phyloP scores from a whole-genome alignment of 2,113 vertebrate species.

The Casuarius casuarius region DNA sequence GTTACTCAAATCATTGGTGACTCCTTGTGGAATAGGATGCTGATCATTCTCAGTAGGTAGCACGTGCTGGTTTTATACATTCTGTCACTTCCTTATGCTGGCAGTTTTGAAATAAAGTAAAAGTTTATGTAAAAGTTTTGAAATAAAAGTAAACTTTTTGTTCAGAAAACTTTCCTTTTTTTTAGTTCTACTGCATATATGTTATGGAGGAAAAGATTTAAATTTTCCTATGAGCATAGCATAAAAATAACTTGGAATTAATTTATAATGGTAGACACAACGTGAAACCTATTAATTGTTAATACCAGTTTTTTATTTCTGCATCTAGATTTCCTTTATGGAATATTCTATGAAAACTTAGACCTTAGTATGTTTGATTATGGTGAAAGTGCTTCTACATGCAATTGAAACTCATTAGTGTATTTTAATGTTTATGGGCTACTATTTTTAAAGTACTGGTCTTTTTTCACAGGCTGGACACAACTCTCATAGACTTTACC shows the following conservation, averaged over 20 bases:
- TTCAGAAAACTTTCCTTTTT: not conserved
- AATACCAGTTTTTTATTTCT: not conserved
- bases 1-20: not conserved
- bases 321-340: fast-evolving
- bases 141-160: not conserved
- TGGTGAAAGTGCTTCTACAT: not conserved
- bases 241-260: not conserved
- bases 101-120: not conserved
- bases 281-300: not conserved
- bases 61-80: not conserved
- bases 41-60: not conserved
- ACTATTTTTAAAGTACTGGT: not conserved
- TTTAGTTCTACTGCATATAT: not conserved
- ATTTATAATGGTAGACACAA: not conserved
- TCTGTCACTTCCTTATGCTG: not conserved
- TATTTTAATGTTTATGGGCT: fast-evolving
- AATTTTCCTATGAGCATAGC: not conserved
- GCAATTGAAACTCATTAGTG: not conserved
- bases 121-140: too few species aligned
- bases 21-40: not conserved
- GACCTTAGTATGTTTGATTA: not conserved
- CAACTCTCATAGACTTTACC: slow-evolving; percentile 97
- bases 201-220: not conserved
- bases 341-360: not conserved
- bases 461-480: slow-evolving; percentile 88